phyloP scores from a whole-genome alignment of 2,113 vertebrate genomes.

The Nerophis lumbriciformis region DNA sequence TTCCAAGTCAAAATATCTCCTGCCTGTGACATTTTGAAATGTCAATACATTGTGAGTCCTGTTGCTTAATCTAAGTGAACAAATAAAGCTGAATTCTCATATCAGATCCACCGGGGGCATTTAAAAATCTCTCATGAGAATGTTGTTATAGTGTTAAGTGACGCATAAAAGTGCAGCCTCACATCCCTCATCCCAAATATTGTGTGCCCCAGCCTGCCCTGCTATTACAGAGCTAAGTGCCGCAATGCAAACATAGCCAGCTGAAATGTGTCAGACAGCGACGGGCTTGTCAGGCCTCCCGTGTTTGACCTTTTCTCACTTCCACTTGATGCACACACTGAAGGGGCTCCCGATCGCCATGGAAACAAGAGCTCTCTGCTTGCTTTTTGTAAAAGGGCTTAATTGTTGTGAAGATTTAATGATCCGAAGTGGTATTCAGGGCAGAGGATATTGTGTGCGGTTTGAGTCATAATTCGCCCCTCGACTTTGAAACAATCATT shows the following conservation, averaged over 20 bases:
- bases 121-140: slow-evolving; percentile 64
- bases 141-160: slow-evolving; percentile 66
- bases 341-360: slow-evolving; percentile 66
- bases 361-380: slow-evolving; percentile 67
- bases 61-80: slow-evolving; percentile 32
- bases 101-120: slow-evolving; percentile 49
- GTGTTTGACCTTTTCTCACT: slow-evolving; percentile 70
- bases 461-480: slow-evolving; percentile 58
- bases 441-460: slow-evolving; percentile 69
- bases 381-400: slow-evolving; percentile 70
- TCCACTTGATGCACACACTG: slow-evolving; percentile 64
- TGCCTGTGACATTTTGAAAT: no score
- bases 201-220: slow-evolving; percentile 55
- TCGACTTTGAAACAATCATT: slow-evolving; percentile 46
- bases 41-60: background rate
- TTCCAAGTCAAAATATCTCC: no score
- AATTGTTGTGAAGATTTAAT: slow-evolving; percentile 76
- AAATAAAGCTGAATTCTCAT: slow-evolving; percentile 24
- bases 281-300: slow-evolving; percentile 66
- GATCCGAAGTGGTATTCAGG: slow-evolving; percentile 68
- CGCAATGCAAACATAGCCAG: slow-evolving; percentile 67
- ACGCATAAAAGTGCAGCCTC: slow-evolving; percentile 62
- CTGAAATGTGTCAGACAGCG: slow-evolving; percentile 69
- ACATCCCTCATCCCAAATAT: background rate
- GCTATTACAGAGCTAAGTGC: slow-evolving; percentile 70